Evolutionary conservation across 2,888 invertebrate genomes (phyloP).

Genomic region (Desoria tigrina): DNA sequence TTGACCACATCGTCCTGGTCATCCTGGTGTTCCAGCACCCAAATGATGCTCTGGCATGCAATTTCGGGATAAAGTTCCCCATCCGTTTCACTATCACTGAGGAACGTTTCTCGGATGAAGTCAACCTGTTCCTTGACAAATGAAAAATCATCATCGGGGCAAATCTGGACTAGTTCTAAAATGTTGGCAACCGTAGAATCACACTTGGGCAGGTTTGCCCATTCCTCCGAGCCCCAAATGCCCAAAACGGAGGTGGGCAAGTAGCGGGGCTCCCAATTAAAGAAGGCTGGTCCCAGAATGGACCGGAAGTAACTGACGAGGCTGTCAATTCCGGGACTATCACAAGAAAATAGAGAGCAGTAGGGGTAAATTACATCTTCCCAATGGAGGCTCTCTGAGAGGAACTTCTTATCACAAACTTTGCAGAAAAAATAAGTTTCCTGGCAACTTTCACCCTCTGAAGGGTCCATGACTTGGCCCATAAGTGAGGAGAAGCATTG

Average conservation of each 20-base stretch:
- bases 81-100: constrained; percentile 17
- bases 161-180: background rate
- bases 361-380: constrained; percentile 40
- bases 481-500: constrained; percentile 36
- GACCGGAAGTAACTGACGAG: constrained; percentile 29
- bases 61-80: constrained; percentile 10
- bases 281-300: constrained; percentile 28
- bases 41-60: constrained; percentile 25
- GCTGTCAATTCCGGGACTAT: constrained; percentile 18
- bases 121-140: constrained; percentile 7
- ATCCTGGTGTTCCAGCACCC: constrained; percentile 30
- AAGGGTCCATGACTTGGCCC: constrained; percentile 26
- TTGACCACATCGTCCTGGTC: constrained; percentile 28
- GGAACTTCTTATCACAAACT: constrained; percentile 37
- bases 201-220: constrained; percentile 24
- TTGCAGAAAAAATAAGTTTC: constrained; percentile 27
- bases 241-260: constrained; percentile 29
- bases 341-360: constrained; percentile 32
- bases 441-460: background rate
- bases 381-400: constrained; percentile 41
- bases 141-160: constrained; percentile 6
- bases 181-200: background rate
- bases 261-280: constrained; percentile 35
- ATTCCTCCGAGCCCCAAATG: constrained; percentile 38
- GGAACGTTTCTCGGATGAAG: constrained; percentile 20